phyloP scores from a whole-genome alignment of 2,888 invertebrate species.

The Epirrita christyi region DNA sequence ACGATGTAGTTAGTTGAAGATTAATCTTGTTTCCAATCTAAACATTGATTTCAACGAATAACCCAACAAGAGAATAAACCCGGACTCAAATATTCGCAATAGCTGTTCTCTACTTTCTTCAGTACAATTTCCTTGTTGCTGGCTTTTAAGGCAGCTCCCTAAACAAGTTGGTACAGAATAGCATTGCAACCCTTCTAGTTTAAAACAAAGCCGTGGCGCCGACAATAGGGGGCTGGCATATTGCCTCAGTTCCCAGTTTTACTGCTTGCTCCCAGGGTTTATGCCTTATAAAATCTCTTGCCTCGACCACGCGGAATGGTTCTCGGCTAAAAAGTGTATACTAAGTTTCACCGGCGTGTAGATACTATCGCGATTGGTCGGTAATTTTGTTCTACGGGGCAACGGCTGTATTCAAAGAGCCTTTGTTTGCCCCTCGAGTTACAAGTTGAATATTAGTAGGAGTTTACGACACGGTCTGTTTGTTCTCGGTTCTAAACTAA shows the following conservation, averaged over 20 bases:
- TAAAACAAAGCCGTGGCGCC: constrained; percentile 71
- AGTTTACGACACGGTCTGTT: constrained; percentile 48
- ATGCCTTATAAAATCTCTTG: constrained; percentile 76
- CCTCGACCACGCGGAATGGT: constrained; percentile 61
- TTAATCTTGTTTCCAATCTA: constrained; percentile 14
- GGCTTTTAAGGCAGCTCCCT: constrained; percentile 35
- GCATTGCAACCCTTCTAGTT: constrained; percentile 65
- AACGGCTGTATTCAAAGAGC: constrained; percentile 44
- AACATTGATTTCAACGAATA: constrained; percentile 17
- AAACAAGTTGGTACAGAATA: constrained; percentile 40
- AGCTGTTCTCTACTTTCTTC: constrained; percentile 28
- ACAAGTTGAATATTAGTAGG: constrained; percentile 43
- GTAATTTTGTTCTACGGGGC: constrained; percentile 55
- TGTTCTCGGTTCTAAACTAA: constrained; percentile 42
- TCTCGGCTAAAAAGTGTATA: constrained; percentile 60
- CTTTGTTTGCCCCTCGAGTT: constrained; percentile 46
- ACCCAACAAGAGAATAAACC: constrained; percentile 21
- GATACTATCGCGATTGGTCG: constrained; percentile 66
- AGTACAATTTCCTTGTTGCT: constrained; percentile 36
- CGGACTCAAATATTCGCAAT: constrained; percentile 24
- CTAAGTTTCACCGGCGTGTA: constrained; percentile 48
- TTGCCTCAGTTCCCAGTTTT: constrained; percentile 75
- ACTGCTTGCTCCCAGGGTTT: constrained; percentile 72
- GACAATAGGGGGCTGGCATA: constrained; percentile 74
- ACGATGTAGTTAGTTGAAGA: constrained; percentile 4